phyloP scores from a whole-genome alignment of 2,113 vertebrate genomes.

The Promerops cafer region DNA sequence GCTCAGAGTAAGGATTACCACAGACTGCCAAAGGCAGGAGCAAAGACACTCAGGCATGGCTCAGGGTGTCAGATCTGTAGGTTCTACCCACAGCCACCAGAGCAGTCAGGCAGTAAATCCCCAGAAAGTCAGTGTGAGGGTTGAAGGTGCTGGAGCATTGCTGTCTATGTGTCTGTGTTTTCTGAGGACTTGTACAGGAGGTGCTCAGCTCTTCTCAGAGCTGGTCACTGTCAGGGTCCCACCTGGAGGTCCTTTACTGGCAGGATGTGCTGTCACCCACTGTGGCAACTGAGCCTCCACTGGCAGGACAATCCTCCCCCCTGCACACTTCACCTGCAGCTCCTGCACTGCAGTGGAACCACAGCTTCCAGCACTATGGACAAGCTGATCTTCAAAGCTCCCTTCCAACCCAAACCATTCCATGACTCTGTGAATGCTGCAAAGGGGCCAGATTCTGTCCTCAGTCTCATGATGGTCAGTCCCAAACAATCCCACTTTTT shows the following conservation, averaged over 20 bases:
- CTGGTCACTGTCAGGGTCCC: background rate
- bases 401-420: background rate
- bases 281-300: background rate
- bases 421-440: background rate
- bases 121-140: background rate
- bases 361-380: background rate
- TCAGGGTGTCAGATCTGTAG: background rate
- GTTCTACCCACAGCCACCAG: background rate
- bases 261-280: background rate
- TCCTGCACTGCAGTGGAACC: background rate
- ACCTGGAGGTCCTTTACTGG: rapidly evolving
- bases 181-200: background rate
- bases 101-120: background rate
- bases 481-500: background rate
- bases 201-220: background rate
- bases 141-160: background rate
- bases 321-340: background rate
- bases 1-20: background rate
- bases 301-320: background rate
- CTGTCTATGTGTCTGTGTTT: background rate
- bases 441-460: background rate
- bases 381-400: background rate
- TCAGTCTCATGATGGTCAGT: background rate
- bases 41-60: background rate
- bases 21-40: background rate